Conservation (phyloP, 2,888 invertebrate genomes). For the Camponotus fellah region DNA sequence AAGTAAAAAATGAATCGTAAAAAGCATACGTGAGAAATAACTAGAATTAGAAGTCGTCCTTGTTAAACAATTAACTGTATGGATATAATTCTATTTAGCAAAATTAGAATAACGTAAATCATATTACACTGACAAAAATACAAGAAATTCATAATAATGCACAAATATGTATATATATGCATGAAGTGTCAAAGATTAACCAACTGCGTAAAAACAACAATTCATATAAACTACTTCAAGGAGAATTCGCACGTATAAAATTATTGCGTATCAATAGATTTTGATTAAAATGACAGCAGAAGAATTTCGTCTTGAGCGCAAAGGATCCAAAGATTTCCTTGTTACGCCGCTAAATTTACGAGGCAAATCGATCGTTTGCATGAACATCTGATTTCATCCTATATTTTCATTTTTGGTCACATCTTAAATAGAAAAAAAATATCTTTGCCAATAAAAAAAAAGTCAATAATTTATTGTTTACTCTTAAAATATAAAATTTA, state of each 20-base stretch:
- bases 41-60: slow-evolving; percentile 14
- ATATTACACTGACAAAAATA: background rate
- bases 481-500: background rate
- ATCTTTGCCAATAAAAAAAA: background rate
- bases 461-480: background rate
- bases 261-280: background rate
- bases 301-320: slow-evolving; percentile 60
- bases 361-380: slow-evolving; percentile 60
- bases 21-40: background rate
- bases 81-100: slow-evolving; percentile 8
- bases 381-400: slow-evolving; percentile 30
- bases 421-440: background rate
- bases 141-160: slow-evolving; percentile 23
- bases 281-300: slow-evolving; percentile 63
- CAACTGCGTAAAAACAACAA: slow-evolving; percentile 5
- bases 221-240: slow-evolving; percentile 13
- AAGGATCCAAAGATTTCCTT: slow-evolving; percentile 62
- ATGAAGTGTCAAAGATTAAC: slow-evolving; percentile 48
- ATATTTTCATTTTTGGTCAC: background rate
- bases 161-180: slow-evolving; percentile 27
- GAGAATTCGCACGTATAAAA: slow-evolving; percentile 11
- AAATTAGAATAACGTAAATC: slow-evolving; percentile 4
- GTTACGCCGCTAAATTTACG: slow-evolving; percentile 60
- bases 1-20: background rate
- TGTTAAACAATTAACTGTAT: background rate